Base-by-base conservation (phyloP, 2,113 vertebrate genomes). In the Podilymbus podiceps region DNA sequence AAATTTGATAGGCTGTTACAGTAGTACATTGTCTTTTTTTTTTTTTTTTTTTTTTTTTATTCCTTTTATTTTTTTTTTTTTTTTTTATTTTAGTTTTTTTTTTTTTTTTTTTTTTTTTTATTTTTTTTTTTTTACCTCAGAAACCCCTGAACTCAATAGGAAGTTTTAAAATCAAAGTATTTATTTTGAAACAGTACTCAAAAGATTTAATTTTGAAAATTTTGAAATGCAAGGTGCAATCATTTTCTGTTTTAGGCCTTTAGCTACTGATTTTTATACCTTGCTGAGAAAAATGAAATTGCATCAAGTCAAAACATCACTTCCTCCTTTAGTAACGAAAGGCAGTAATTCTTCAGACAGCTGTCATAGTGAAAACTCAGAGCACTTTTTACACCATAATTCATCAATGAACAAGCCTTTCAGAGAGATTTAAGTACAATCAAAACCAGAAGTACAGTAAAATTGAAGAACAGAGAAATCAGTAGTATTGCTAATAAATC, bases 41-140 rank as follows among this genome's bases (percentile, higher is more conserved):
- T 85, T 94, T 72, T 8, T 9, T 85, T 94, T 72, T 8, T 9
- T 85, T 94, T 72, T 8, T 9, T 85, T 94, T 72, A n/a, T n/a
- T n/a, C n/a, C n/a, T n/a, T n/a, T n/a, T n/a, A n/a, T n/a, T n/a
- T n/a, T n/a, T n/a, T n/a, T n/a, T n/a, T n/a, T n/a, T n/a, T n/a
- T n/a, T n/a, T n/a, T n/a, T n/a, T n/a, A n/a, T n/a, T n/a, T n/a
- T n/a, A n/a, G n/a, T n/a, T n/a, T n/a, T n/a, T n/a, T n/a, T n/a
- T n/a, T n/a, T n/a, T n/a, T n/a, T n/a, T n/a, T n/a, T n/a, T n/a
- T n/a, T n/a, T n/a, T n/a, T n/a, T n/a, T n/a, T n/a, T n/a, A n/a
- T n/a, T n/a, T 25, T 60, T 79, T 63, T 69, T 27, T 9, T 85
- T 94, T 72, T 8, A 9, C 9, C 5, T 68, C 6, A 66, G 83